Conservation (phyloP, 1,140 invertebrate genomes). For the Daktulosphaira vitifoliae region DNA sequence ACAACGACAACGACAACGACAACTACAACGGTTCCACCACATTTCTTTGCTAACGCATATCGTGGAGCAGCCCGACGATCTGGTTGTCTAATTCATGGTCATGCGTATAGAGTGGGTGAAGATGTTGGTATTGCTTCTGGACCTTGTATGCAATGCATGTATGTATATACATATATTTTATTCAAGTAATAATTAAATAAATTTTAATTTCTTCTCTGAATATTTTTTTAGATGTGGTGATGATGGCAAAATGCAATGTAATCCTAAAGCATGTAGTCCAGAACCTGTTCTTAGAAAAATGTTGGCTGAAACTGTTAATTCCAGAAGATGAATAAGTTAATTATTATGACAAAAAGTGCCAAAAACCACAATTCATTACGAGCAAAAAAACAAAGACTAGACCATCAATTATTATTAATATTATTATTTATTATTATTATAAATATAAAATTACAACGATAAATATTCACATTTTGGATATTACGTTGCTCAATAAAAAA, state of each 20-base stretch:
- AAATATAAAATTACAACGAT: neutral
- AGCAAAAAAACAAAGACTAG: conserved; percentile 26
- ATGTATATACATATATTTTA: conserved; percentile 48
- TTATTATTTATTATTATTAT: conserved; percentile 11
- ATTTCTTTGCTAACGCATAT: conserved; percentile 67
- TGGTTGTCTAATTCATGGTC: conserved; percentile 75
- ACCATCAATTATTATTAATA: conserved; percentile 16
- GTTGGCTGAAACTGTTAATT: conserved; percentile 64
- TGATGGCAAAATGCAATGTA: conserved; percentile 86
- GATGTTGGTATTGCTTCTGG: conserved; percentile 72
- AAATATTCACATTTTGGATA: neutral
- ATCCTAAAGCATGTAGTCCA: conserved; percentile 76
- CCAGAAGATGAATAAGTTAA: conserved; percentile 55
- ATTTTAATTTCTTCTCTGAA: neutral
- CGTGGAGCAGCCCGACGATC: conserved; percentile 59
- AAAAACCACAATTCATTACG: conserved; percentile 13
- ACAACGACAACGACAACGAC: conserved; percentile 76
- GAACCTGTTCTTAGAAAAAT: conserved; percentile 80
- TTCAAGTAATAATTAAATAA: neutral
- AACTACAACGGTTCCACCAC: conserved; percentile 72
- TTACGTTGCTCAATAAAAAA: conserved; percentile 18
- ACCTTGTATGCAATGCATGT: conserved; percentile 86
- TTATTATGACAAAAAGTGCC: neutral
- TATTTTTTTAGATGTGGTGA: conserved; percentile 65
- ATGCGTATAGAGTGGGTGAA: conserved; percentile 74